Base-by-base conservation (phyloP, 2,888 invertebrate species). In the Deladenus siricidicola region DNA sequence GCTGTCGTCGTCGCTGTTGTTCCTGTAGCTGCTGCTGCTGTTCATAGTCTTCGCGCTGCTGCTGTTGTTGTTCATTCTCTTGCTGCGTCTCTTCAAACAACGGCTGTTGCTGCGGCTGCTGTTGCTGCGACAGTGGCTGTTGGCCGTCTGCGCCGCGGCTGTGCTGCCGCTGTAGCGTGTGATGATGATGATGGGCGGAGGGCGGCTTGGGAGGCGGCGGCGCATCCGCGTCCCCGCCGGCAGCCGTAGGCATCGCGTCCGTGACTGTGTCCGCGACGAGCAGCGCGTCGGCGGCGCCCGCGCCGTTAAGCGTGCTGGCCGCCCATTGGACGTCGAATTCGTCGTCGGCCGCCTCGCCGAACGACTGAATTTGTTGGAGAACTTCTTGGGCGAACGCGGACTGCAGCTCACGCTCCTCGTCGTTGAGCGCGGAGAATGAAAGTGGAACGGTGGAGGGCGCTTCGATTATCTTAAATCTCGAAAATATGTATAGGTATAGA, bases 31-130 rank as follows among this genome's bases (percentile, higher is more conserved):
- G 28, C n/a, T 28, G 45, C 42, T 52, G 53, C 29, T 55, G 62
- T 59, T 51, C 30, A 91, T 90, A 83, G 75, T 79, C 74, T 88
- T 92, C 55, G 88, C 91, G 24, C 84, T 93, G 50, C 89, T 89
- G 2, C 92, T 92, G 63, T 86, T 94, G 54, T 14, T 42, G 42
- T 47, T 62, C 54, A 4, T 45, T 26, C 30, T 59, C 34, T 30
- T 53, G 52, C n/a, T 28, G 34, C 24, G 44, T 26, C 1, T 19
- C 19, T 30, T 23, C 30, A 34, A 53, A 34, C 1, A 1, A 8
- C 24, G 48, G 21, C 10, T 8, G 14, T 4, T 23, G 50, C 19
- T 26, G 1, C 8, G 50, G 50, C 29, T 50, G 50, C 24, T 26
- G 29, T n/a, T n/a, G n/a, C n/a, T n/a, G n/a, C n/a, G n/a, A n/a